Evolutionary conservation across 2,888 invertebrate species (phyloP).

Genomic region (Drosophila aldrichi): DNA sequence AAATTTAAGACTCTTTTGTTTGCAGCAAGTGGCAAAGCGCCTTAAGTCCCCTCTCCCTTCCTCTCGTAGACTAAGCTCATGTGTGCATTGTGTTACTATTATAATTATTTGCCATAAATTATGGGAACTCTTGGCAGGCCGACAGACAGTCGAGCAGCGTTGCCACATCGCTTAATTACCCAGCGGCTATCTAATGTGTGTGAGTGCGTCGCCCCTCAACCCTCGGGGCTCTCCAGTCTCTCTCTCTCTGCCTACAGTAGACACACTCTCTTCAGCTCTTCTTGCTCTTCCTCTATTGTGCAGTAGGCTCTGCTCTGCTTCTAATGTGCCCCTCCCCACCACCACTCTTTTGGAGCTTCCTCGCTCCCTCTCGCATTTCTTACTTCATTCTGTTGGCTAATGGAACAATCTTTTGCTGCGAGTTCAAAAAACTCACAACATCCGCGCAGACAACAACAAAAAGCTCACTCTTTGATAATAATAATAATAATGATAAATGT

Average conservation of each 20-base stretch:
- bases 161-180: slow-evolving; percentile 78
- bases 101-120: slow-evolving; percentile 79
- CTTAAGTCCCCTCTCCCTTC: not conserved
- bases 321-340: not conserved
- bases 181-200: slow-evolving; percentile 53
- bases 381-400: slow-evolving; percentile 48
- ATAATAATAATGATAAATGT: slow-evolving; percentile 30
- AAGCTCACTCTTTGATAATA: slow-evolving; percentile 35
- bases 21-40: slow-evolving; percentile 10
- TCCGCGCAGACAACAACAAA: slow-evolving; percentile 21
- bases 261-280: not conserved
- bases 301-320: slow-evolving; percentile 1
- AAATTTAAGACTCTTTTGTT: slow-evolving; percentile 78
- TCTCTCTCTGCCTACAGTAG: not conserved
- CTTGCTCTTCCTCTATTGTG: not conserved
- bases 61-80: slow-evolving; percentile 1
- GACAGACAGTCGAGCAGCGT: slow-evolving; percentile 32
- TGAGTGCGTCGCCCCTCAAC: not conserved
- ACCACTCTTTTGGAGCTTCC: no score
- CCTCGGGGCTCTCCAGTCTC: not conserved
- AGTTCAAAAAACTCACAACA: slow-evolving; percentile 51
- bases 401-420: slow-evolving; percentile 64
- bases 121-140: slow-evolving; percentile 60
- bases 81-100: slow-evolving; percentile 71
- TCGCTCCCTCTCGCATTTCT: not conserved